Conservation (phyloP, 1,140 invertebrate species). For the Drosophila subobscura region DNA sequence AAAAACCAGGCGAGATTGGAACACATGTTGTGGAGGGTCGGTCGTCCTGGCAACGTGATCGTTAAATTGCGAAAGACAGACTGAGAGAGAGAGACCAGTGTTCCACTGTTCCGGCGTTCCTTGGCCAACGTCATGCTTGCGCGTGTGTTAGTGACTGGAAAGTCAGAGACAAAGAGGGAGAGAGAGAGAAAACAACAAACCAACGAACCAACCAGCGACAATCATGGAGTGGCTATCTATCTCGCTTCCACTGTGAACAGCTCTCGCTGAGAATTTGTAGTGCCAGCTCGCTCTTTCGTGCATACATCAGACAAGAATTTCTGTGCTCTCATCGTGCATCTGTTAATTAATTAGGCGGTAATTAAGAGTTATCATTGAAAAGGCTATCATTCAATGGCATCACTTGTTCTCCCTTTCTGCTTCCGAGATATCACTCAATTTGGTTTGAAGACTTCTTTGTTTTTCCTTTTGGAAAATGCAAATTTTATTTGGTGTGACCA, state of each 20-base stretch:
- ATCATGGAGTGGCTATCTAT: slow-evolving; percentile 56
- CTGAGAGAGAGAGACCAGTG: slow-evolving; percentile 25
- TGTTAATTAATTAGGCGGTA: slow-evolving; percentile 78
- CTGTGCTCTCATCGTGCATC: slow-evolving; percentile 36
- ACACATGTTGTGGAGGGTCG: slow-evolving; percentile 47
- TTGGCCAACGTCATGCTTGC: slow-evolving; percentile 1
- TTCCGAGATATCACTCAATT: slow-evolving; percentile 10
- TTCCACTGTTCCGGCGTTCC: slow-evolving; percentile 47
- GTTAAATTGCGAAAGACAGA: slow-evolving; percentile 22
- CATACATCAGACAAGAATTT: slow-evolving; percentile 4
- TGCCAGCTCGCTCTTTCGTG: slow-evolving; percentile 56
- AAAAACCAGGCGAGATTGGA: slow-evolving; percentile 70
- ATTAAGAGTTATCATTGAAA: slow-evolving; percentile 67
- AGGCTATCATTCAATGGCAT: slow-evolving; percentile 52
- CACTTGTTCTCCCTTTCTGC: neutral
- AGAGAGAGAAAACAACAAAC: neutral
- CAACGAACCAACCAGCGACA: slow-evolving; percentile 33
- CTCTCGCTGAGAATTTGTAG: slow-evolving; percentile 29
- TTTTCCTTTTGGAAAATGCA: slow-evolving; percentile 38
- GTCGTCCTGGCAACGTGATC: slow-evolving; percentile 78
- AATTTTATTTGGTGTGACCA: slow-evolving; percentile 46
- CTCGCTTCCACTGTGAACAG: slow-evolving; percentile 38
- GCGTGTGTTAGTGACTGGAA: slow-evolving; percentile 57
- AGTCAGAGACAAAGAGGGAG: neutral
- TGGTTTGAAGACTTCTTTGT: neutral